Evolutionary conservation across 2,797 vertebrate species (phyloP).

Genomic region (Rhincodon typus): DNA sequence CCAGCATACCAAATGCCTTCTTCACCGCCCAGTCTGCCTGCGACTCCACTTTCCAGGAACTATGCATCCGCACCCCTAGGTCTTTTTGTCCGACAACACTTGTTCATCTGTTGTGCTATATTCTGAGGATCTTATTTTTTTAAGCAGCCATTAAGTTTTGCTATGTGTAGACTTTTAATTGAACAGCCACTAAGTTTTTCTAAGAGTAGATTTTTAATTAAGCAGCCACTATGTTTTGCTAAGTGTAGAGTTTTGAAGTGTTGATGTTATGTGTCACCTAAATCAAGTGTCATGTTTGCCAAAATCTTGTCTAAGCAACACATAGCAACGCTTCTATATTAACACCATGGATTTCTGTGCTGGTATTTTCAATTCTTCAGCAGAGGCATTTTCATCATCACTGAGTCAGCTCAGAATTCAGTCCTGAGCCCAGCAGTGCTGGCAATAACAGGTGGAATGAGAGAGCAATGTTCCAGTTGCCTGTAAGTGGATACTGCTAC

Average conservation of each 20-base stretch:
- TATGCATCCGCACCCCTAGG: too few species aligned
- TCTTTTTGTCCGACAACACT: too few species aligned
- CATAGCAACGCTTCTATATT: not conserved
- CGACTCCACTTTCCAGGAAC: too few species aligned
- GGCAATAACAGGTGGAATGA: conserved; percentile 5
- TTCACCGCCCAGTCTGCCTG: too few species aligned
- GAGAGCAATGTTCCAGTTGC: not conserved
- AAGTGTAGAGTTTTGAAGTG: not conserved
- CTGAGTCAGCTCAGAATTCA: not conserved
- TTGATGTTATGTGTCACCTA: not conserved
- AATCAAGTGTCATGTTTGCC: not conserved
- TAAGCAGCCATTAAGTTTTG: not conserved
- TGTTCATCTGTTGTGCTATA: not conserved
- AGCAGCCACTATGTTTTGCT: not conserved
- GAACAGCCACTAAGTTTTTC: not conserved
- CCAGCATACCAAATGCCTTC: too few species aligned
- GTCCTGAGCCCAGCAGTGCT: not conserved
- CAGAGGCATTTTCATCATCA: not conserved
- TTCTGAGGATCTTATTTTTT: not conserved
- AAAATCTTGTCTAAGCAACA: not conserved
- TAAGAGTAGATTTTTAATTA: not conserved
- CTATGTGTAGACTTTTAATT: not conserved
- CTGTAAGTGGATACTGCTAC: not conserved
- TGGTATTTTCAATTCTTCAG: not conserved
- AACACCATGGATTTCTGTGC: not conserved